phyloP scores from a whole-genome alignment of 2,797 vertebrate species.

The Saxicola maurus region DNA sequence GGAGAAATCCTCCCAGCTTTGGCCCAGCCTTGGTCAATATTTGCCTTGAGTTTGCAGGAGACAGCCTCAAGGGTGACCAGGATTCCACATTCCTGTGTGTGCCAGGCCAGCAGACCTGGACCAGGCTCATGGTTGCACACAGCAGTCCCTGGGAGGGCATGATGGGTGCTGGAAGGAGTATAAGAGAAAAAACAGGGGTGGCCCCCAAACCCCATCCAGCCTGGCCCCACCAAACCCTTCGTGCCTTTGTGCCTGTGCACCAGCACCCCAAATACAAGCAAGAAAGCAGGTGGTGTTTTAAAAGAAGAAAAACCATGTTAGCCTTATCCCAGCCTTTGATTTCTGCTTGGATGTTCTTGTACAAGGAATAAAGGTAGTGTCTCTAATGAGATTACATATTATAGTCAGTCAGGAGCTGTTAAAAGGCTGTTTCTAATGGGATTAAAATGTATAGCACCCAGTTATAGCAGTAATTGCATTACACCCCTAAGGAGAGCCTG shows the following conservation, averaged over 20 bases:
- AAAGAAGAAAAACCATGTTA: conserved; percentile 9
- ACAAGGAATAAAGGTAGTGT: conserved; percentile 42
- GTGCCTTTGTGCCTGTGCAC: neutral
- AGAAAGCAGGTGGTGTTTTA: neutral
- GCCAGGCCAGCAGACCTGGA: neutral
- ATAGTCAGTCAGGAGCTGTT: conserved; percentile 55
- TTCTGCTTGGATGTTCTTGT: conserved; percentile 39
- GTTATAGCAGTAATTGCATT: conserved; percentile 56
- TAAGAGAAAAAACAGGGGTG: neutral
- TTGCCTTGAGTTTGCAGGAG: neutral
- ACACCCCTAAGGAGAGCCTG: conserved; percentile 52
- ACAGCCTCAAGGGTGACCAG: rapidly evolving
- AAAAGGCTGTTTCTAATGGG: conserved; percentile 65
- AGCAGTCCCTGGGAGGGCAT: rapidly evolving
- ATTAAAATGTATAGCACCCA: conserved; percentile 66
- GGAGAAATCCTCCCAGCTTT: conserved; percentile 10
- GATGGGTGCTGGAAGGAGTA: neutral
- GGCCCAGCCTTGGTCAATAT: neutral
- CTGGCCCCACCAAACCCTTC: neutral
- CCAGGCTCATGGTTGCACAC: neutral
- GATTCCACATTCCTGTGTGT: rapidly evolving
- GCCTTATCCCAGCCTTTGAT: conserved; percentile 27
- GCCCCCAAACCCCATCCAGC: neutral
- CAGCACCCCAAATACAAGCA: neutral
- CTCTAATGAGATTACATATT: conserved; percentile 69